Evolutionary conservation across 2,797 vertebrate genomes (phyloP).

Genomic region (Clarias platycephalus): DNA sequence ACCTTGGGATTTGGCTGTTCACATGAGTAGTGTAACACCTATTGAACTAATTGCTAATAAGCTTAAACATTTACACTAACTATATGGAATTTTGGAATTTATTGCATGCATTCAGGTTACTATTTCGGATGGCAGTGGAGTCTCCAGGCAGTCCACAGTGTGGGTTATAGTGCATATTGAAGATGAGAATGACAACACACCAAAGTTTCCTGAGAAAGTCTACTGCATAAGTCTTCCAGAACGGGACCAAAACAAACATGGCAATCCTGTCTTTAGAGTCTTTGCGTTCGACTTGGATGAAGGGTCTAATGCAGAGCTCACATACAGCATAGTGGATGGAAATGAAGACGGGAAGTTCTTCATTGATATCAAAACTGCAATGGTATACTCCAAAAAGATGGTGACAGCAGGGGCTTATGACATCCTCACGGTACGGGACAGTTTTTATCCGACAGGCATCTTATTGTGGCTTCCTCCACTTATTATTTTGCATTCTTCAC

Average conservation of each 20-base stretch:
- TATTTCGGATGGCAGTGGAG: conserved; percentile 84
- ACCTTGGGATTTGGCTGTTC: neutral
- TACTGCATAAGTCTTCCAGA: conserved; percentile 89
- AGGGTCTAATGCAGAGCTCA: conserved; percentile 89
- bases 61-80: neutral
- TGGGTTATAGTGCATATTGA: conserved; percentile 91
- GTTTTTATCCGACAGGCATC: neutral
- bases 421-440: conserved; percentile 84
- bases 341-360: conserved; percentile 88
- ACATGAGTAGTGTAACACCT: neutral
- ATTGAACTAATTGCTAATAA: neutral
- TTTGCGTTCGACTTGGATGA: conserved; percentile 88
- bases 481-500: conserved; percentile 18
- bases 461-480: neutral
- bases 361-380: conserved; percentile 89
- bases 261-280: conserved; percentile 87
- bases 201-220: conserved; percentile 88
- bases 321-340: conserved; percentile 91
- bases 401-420: conserved; percentile 88
- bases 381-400: conserved; percentile 90
- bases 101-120: conserved; percentile 76
- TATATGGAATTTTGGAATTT: neutral
- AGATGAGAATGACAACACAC: conserved; percentile 95
- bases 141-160: conserved; percentile 82
- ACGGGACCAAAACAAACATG: conserved; percentile 79